A percentile compares a stretch with the other conserved stretches of the same genome.
These are phyloP conservation scores for Calonectris borealis DNA, from an alignment of 2,113 vertebrate genomes.

Conservation along the genomic window DNA sequence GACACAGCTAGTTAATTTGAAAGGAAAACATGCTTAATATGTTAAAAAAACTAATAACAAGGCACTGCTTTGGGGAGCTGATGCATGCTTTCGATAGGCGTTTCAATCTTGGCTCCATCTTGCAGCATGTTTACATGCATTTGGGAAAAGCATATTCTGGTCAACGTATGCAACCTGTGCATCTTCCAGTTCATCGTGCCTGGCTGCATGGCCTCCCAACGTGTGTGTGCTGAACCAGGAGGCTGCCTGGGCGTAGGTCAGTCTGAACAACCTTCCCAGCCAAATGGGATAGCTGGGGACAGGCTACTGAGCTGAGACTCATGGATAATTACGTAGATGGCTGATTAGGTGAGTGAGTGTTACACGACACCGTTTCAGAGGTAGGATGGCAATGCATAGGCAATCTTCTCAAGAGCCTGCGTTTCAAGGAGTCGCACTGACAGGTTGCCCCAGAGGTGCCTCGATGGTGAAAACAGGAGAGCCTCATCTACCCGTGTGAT, in stretches of 20 bases:
- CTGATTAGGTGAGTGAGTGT: not conserved
- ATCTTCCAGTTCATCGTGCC: not conserved
- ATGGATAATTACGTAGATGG: not conserved
- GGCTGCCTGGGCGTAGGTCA: fast-evolving
- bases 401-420: not conserved
- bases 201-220: not conserved
- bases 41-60: not conserved
- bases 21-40: not conserved
- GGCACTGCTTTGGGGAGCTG: not conserved
- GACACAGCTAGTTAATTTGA: not conserved
- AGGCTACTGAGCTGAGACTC: not conserved
- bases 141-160: not conserved
- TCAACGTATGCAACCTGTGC: not conserved
- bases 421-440: not conserved
- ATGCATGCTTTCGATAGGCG: not conserved
- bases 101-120: not conserved
- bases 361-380: not conserved
- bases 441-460: not conserved
- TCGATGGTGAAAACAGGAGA: not conserved
- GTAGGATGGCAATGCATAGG: not conserved
- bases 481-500: not conserved
- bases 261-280: not conserved
- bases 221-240: not conserved
- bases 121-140: not conserved
- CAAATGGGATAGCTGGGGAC: not conserved